Conservation (phyloP, 2,888 invertebrate genomes). For the Drosophila yooni region DNA sequence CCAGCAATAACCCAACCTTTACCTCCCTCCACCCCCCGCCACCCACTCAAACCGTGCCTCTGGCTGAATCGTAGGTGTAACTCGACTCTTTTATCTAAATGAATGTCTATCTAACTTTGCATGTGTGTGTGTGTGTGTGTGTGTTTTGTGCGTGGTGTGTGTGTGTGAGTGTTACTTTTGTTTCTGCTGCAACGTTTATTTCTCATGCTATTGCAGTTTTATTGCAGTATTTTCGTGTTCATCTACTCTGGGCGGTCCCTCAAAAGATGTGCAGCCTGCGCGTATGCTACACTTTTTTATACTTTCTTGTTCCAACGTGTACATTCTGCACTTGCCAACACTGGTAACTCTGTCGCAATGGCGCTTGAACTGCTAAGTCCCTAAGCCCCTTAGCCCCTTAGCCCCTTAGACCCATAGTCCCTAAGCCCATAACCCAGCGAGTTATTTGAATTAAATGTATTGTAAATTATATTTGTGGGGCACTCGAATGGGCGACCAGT, state of each 20-base stretch:
- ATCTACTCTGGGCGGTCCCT: slow-evolving; percentile 28
- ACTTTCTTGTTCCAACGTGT: slow-evolving; percentile 11
- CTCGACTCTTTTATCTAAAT: slow-evolving; percentile 70
- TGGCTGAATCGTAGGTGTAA: slow-evolving; percentile 50
- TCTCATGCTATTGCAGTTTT: slow-evolving; percentile 53
- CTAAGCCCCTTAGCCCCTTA: slow-evolving; percentile 5
- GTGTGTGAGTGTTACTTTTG: slow-evolving; percentile 15
- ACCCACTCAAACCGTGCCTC: slow-evolving; percentile 4
- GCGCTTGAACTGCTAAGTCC: slow-evolving; percentile 2
- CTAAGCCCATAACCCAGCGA: slow-evolving; percentile 33
- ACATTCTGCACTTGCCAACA: slow-evolving; percentile 51
- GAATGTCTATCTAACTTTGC: slow-evolving; percentile 48
- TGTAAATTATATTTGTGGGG: slow-evolving; percentile 60
- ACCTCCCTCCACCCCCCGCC: not conserved
- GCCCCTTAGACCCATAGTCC: not conserved
- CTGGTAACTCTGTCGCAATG: slow-evolving; percentile 45
- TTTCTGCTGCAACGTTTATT: slow-evolving; percentile 44
- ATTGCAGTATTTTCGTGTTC: slow-evolving; percentile 45
- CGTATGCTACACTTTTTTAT: slow-evolving; percentile 64
- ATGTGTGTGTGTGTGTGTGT: slow-evolving; percentile 10
- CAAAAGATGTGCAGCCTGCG: slow-evolving; percentile 49
- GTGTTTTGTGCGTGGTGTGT: slow-evolving; percentile 10
- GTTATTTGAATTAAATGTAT: slow-evolving; percentile 69
- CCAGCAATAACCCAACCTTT: not conserved
- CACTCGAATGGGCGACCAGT: slow-evolving; percentile 36